A percentile compares a stretch with the other conserved stretches of the same genome.
These are phyloP conservation scores for Drosophila dives DNA, from an alignment of 2,888 invertebrate genomes.

Conservation along the genomic window DNA sequence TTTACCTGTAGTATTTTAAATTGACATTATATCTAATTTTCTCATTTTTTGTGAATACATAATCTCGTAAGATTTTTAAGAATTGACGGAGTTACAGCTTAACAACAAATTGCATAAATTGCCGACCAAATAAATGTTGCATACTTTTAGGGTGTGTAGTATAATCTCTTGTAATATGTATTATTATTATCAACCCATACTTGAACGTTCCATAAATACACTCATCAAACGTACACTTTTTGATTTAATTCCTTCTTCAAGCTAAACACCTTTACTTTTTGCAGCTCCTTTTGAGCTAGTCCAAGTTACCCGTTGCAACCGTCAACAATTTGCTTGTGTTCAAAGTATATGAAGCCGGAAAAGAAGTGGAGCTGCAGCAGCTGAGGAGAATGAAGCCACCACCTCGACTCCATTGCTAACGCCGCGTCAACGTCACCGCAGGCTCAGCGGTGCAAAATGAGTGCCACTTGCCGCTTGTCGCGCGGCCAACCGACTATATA, in stretches of 20 bases:
- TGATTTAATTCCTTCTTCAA: not conserved
- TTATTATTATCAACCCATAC: not conserved
- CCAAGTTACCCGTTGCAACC: not conserved
- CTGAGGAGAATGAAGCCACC: not conserved
- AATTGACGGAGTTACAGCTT: not conserved
- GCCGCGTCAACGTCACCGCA: not conserved
- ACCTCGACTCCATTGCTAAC: not conserved
- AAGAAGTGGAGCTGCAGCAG: not conserved
- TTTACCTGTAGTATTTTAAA: not conserved
- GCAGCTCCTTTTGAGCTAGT: not conserved
- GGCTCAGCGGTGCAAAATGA: conserved; percentile 39
- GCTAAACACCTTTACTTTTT: not conserved
- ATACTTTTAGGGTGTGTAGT: not conserved
- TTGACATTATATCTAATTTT: not conserved
- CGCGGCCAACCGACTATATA: conserved; percentile 45
- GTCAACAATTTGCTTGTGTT: not conserved
- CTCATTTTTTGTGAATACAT: not conserved
- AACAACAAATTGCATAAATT: not conserved
- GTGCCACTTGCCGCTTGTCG: conserved; percentile 46
- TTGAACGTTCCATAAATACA: not conserved
- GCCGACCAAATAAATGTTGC: not conserved
- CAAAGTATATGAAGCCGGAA: conserved; percentile 25
- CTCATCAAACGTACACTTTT: not conserved
- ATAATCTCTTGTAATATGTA: not conserved
- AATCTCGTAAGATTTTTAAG: not conserved